Evolutionary conservation across 1,140 invertebrate genomes (phyloP).

Genomic region (Atta texana): DNA sequence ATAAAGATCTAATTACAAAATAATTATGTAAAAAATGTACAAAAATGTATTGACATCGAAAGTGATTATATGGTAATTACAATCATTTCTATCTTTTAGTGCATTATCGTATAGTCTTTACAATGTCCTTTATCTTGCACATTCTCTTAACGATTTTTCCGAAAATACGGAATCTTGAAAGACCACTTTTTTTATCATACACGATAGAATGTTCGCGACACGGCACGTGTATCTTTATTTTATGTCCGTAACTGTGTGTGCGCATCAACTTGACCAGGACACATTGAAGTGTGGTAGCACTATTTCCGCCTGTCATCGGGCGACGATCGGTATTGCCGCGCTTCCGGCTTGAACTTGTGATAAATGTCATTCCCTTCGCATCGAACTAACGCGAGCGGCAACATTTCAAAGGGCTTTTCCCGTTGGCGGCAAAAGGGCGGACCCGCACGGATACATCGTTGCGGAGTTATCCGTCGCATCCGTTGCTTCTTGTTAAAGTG

Average conservation of each 20-base stretch:
- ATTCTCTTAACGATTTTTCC: neutral
- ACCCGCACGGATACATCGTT: slow-evolving; percentile 51
- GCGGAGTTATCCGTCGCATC: slow-evolving; percentile 61
- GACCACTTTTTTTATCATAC: neutral
- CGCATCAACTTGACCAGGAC: neutral
- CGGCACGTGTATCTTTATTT: slow-evolving; percentile 30
- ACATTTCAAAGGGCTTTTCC: slow-evolving; percentile 66
- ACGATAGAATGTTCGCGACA: neutral
- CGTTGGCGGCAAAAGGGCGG: slow-evolving; percentile 53
- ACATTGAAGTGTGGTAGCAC: slow-evolving; percentile 12
- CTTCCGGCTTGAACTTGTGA: slow-evolving; percentile 59
- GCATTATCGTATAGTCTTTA: neutral
- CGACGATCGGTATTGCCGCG: slow-evolving; percentile 33
- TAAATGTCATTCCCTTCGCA: slow-evolving; percentile 62
- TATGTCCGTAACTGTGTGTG: neutral
- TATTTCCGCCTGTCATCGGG: slow-evolving; percentile 32
- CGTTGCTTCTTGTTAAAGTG: slow-evolving; percentile 68
- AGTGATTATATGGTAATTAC: too few relatives aligned
- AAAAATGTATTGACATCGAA: too few relatives aligned
- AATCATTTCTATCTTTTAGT: too few relatives aligned
- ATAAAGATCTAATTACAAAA: too few relatives aligned
- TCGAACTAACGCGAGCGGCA: slow-evolving; percentile 8
- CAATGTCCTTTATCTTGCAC: neutral
- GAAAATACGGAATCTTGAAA: slow-evolving; percentile 3
- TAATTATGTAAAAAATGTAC: too few relatives aligned